Conservation (phyloP, 2,113 vertebrate species). For the Microcebus murinus region DNA sequence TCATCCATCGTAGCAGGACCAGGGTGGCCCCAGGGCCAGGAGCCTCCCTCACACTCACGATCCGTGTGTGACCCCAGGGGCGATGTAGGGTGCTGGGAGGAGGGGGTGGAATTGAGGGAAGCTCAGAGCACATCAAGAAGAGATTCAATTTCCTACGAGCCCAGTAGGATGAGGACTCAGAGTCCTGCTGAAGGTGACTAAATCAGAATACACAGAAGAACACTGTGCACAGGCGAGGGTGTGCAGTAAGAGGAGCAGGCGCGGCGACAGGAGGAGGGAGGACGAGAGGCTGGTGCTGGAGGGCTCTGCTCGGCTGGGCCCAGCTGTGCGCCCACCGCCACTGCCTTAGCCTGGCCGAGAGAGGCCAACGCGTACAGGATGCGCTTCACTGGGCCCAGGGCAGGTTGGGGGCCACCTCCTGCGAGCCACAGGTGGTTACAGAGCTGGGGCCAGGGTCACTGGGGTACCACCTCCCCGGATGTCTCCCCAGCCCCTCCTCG, state of each 20-base stretch:
- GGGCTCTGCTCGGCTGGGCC: background rate
- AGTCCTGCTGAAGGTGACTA: too few species aligned
- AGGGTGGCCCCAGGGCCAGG: background rate
- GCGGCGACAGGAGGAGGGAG: background rate
- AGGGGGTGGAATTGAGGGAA: background rate
- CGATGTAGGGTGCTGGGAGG: fast-evolving
- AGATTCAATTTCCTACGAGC: background rate
- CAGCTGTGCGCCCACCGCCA: background rate
- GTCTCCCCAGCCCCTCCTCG: background rate
- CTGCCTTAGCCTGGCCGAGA: background rate
- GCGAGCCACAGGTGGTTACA: background rate
- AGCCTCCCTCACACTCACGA: too few species aligned
- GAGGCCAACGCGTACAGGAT: background rate
- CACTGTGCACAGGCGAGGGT: background rate
- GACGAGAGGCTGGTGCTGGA: fast-evolving
- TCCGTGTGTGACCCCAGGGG: background rate
- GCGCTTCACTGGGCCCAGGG: background rate
- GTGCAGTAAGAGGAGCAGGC: fast-evolving
- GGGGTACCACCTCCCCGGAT: background rate
- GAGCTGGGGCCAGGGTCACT: background rate
- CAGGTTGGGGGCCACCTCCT: background rate
- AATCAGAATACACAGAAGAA: background rate
- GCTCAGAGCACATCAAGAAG: background rate
- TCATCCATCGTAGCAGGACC: background rate
- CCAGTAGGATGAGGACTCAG: background rate